Percentiles rank a stretch among this genome's conserved stretches.
These are phyloP conservation scores for Meteorus colon DNA, from an alignment of 2,888 invertebrate species.

Conservation along the genomic window DNA sequence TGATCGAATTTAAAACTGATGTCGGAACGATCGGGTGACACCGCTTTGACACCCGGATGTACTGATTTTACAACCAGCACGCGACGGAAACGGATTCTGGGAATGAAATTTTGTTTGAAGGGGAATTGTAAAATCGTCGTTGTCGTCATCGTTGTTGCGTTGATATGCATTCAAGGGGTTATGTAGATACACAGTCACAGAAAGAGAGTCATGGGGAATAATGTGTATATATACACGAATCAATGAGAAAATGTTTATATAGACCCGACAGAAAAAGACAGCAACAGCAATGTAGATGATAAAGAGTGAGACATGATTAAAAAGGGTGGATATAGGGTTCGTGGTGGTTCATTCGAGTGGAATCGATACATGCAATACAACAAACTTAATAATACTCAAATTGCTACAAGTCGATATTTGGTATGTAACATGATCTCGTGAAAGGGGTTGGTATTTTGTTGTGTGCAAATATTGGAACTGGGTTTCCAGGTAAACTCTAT, in stretches of 20 bases:
- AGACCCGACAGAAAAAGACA: constrained; percentile 9
- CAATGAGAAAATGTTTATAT: not conserved
- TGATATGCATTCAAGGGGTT: constrained; percentile 33
- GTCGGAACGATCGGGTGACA: constrained; percentile 66
- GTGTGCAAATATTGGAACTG: constrained; percentile 47
- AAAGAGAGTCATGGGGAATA: not conserved
- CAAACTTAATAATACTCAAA: constrained; percentile 55
- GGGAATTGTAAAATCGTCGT: constrained; percentile 25
- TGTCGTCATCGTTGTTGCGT: not conserved
- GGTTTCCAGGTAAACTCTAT: constrained; percentile 58
- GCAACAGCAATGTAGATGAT: not conserved
- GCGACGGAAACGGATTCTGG: constrained; percentile 71
- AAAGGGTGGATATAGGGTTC: constrained; percentile 14
- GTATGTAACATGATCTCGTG: constrained; percentile 48
- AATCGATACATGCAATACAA: constrained; percentile 36
- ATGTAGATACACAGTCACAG: not conserved
- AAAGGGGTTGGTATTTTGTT: constrained; percentile 49
- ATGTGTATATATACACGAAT: not conserved
- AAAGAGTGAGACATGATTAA: constrained; percentile 18
- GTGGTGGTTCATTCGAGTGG: constrained; percentile 22
- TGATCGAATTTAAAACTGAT: constrained; percentile 73
- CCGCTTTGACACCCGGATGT: constrained; percentile 73
- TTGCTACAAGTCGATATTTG: constrained; percentile 50
- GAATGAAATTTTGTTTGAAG: constrained; percentile 70
- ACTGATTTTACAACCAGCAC: constrained; percentile 73